Conservation (phyloP, 2,888 invertebrate species). For the Petrolisthes manimaculis region DNA sequence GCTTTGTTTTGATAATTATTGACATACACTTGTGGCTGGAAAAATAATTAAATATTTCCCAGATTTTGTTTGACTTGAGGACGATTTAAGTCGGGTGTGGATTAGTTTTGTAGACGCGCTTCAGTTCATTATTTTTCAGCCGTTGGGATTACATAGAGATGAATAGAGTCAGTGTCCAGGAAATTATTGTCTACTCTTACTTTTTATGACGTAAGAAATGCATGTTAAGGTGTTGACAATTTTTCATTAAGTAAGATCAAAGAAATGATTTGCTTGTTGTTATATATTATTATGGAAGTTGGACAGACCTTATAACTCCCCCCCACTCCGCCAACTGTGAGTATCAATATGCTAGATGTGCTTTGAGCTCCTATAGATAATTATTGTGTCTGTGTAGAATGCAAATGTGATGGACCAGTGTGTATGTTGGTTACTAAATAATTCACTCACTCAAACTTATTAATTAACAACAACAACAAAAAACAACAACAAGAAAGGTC, state of each 20-base stretch:
- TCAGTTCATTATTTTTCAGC: slow-evolving; percentile 12
- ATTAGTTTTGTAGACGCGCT: no score
- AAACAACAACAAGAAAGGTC: not conserved
- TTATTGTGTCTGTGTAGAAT: slow-evolving; percentile 38
- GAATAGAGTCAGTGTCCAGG: not conserved
- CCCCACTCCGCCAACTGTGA: slow-evolving; percentile 30
- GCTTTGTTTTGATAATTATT: no score
- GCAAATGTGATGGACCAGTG: slow-evolving; percentile 7
- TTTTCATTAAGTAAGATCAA: not conserved
- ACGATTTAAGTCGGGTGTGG: no score
- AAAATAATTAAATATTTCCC: no score
- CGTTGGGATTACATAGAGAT: not conserved
- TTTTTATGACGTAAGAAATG: not conserved
- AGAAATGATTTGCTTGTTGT: not conserved
- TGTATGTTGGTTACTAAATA: not conserved
- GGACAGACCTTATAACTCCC: slow-evolving; percentile 47
- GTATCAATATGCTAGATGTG: slow-evolving; percentile 31
- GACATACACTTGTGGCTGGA: no score
- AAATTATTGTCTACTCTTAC: not conserved
- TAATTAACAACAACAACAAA: not conserved
- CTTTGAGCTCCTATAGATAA: slow-evolving; percentile 38
- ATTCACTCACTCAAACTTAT: not conserved
- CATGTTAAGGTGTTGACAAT: not conserved
- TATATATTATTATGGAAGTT: slow-evolving; percentile 39
- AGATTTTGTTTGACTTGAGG: no score